Evolutionary conservation across 2,888 invertebrate species (phyloP), one percentile per base, ranked within the genome.

Genomic region (Lymantria monacha): DNA sequence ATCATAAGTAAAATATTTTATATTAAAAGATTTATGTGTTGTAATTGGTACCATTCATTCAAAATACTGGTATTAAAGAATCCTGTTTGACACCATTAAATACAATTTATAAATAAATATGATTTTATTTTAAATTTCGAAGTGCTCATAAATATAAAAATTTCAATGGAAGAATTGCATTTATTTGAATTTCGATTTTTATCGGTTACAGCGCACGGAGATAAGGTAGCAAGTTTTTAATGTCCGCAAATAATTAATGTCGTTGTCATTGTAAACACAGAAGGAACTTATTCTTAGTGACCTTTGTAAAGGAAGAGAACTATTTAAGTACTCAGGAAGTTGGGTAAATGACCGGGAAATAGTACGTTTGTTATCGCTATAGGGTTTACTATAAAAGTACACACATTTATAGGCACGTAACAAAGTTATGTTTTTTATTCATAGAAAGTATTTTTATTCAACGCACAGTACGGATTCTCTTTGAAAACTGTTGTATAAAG

Each of bases 241-340:
- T 49, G 51, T 13, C 37, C 14, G 30, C n/a, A 38, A n/a, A 31
- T 46, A 55, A 50, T 33, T 44, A 46, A 50, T 50, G 46, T 43
- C 41, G 30, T 40, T 53, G 47, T 53, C 47, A 52, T 49, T 60
- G 48, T 59, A 48, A 49, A 51, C 15, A 33, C 44, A 44, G 12
- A 46, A 61, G 38, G 40, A 65, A 55, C 51, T 53, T 48, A 53
- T 61, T 68, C 50, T n/a, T 33, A 40, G 8, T 45, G 56, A 61
- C 66, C 66, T 65, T 52, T 48, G 40, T 38, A 8, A 31, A 47
- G 15, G 40, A 47, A 46, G 44, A 47, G 30, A 53, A 61, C 55
- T 47, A 63, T 52, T 57, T 60, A 49, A 63, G 49, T 44, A 48
- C 37, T 58, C 53, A 58, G 61, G 69, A 65, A 65, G 66, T 48